phyloP scores from a whole-genome alignment of 1,140 invertebrate species.

The Maniola jurtina region DNA sequence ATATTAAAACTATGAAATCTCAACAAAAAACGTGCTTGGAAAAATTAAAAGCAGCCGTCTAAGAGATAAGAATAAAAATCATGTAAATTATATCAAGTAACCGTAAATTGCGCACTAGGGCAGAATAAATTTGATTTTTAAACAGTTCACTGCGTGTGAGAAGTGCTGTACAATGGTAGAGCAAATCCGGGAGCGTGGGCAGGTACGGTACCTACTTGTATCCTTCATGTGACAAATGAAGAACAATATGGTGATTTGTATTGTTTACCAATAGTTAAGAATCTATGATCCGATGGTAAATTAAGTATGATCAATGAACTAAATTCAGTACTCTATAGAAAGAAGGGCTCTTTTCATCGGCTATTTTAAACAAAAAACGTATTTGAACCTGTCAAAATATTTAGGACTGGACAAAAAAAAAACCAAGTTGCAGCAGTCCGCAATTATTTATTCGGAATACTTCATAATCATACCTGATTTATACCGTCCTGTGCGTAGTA shows the following conservation, averaged over 20 bases:
- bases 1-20: not conserved
- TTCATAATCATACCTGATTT: too few species aligned
- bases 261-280: too few species aligned
- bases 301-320: too few species aligned
- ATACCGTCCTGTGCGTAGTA: too few species aligned
- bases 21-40: not conserved
- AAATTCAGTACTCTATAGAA: too few species aligned
- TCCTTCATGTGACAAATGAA: conserved; percentile 1
- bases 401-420: too few species aligned
- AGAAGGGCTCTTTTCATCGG: too few species aligned
- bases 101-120: conserved; percentile 9
- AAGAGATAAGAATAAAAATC: conserved; percentile 2
- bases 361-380: too few species aligned
- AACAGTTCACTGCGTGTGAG: conserved; percentile 24
- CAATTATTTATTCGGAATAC: too few species aligned
- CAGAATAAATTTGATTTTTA: conserved; percentile 31
- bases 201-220: not conserved
- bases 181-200: conserved; percentile 36
- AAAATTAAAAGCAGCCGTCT: conserved; percentile 5
- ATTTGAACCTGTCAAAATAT: too few species aligned
- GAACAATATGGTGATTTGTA: not conserved
- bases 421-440: too few species aligned
- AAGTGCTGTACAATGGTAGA: conserved; percentile 5
- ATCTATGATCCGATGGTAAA: too few species aligned
- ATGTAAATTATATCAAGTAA: conserved; percentile 14